phyloP scores from a whole-genome alignment of 2,113 vertebrate genomes.

The Struthio camelus region DNA sequence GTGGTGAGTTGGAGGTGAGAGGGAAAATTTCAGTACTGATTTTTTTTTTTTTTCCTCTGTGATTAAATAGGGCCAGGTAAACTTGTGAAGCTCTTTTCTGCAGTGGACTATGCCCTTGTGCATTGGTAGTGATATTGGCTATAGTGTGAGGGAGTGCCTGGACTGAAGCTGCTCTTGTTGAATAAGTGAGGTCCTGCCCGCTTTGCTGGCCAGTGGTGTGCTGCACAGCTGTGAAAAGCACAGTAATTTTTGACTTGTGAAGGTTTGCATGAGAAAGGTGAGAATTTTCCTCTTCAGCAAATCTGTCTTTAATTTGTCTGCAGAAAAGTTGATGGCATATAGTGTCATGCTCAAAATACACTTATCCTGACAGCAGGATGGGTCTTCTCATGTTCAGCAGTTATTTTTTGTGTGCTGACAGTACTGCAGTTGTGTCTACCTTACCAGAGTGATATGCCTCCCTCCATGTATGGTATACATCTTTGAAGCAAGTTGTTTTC shows the following conservation, averaged over 20 bases:
- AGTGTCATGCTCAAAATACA: background rate
- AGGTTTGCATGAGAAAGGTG: background rate
- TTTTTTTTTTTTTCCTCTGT: background rate
- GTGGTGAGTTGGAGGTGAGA: background rate
- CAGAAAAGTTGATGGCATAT: background rate
- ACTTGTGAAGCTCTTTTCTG: background rate
- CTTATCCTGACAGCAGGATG: background rate
- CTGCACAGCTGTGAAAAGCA: background rate
- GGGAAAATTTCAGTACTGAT: background rate
- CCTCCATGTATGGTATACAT: background rate
- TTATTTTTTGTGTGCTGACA: background rate
- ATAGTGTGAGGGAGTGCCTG: accelerated
- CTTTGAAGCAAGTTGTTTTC: background rate
- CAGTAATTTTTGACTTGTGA: background rate
- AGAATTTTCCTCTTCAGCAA: background rate
- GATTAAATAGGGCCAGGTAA: background rate
- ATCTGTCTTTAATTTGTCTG: background rate
- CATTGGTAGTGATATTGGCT: accelerated
- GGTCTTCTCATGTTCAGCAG: background rate
- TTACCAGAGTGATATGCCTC: background rate
- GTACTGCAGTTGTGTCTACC: background rate
- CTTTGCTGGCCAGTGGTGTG: background rate
- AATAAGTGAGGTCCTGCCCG: background rate
- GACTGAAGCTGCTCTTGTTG: background rate
- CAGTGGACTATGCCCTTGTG: background rate